These are phyloP conservation scores for Limenitis camilla DNA, from an alignment of 2,888 invertebrate species.

Conservation along the genomic window DNA sequence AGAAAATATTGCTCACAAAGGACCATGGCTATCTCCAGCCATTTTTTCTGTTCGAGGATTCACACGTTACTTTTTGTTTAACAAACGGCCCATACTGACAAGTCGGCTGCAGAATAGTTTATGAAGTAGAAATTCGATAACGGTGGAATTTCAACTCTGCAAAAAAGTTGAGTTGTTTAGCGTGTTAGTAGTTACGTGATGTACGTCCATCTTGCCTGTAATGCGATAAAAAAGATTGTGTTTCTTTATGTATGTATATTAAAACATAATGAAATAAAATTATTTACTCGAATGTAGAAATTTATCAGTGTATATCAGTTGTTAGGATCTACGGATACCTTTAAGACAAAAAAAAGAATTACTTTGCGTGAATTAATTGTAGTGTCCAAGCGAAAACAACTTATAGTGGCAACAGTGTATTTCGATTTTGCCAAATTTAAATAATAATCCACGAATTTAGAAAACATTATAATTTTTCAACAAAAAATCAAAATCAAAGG, in stretches of 20 bases:
- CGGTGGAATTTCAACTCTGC: constrained; percentile 45
- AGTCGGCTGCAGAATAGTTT: constrained; percentile 39
- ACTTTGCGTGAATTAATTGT: too few species aligned
- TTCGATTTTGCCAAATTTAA: too few species aligned
- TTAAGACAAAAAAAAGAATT: too few species aligned
- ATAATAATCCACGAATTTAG: too few species aligned
- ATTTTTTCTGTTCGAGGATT: constrained; percentile 11
- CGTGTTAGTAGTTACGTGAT: constrained; percentile 3
- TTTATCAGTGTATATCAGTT: too few species aligned
- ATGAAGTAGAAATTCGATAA: constrained; percentile 50
- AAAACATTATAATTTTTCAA: too few species aligned
- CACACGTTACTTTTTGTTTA: constrained; percentile 26
- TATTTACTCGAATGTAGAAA: too few species aligned
- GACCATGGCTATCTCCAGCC: constrained; percentile 1
- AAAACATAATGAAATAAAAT: too few species aligned
- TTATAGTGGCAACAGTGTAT: too few species aligned
- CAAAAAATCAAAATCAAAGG: too few species aligned
- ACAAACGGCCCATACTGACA: constrained; percentile 27
- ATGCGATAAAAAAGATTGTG: neutral
- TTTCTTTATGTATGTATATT: neutral
- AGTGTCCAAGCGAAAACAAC: too few species aligned
- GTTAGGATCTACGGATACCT: too few species aligned
- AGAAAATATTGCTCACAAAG: constrained; percentile 11
- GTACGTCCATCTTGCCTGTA: neutral
- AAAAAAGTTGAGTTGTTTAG: constrained; percentile 38